A percentile compares a stretch with the other conserved stretches of the same genome.
These are phyloP conservation scores for Dasyprocta punctata DNA, from an alignment of 2,113 vertebrate genomes.

Conservation along the genomic window DNA sequence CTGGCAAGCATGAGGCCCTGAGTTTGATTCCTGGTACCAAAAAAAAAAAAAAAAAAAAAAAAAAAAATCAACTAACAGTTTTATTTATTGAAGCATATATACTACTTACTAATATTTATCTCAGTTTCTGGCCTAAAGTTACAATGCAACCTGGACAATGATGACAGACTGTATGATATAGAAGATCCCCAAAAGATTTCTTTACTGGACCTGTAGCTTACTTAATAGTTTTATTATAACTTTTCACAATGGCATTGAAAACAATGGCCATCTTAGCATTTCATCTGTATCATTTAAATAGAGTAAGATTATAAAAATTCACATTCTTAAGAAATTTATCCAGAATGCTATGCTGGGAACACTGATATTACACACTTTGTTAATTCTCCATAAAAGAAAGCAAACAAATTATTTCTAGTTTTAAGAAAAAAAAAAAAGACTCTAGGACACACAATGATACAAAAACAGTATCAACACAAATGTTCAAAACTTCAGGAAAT, in stretches of 20 bases:
- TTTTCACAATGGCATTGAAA: slow-evolving; percentile 25
- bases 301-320: neutral
- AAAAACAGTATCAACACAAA: neutral
- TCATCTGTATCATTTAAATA: neutral
- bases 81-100: neutral
- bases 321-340: neutral
- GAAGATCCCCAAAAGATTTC: neutral
- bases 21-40: too few relatives aligned
- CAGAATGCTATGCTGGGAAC: neutral
- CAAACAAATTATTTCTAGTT: neutral
- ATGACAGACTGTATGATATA: neutral
- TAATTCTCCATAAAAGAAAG: neutral
- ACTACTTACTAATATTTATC: neutral
- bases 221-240: neutral
- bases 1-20: too few relatives aligned
- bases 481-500: slow-evolving; percentile 7
- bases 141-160: neutral
- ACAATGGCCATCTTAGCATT: neutral
- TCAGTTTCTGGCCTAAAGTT: slow-evolving; percentile 10
- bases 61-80: slow-evolving; percentile 13
- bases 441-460: neutral
- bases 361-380: neutral
- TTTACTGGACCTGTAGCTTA: neutral
- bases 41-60: too few relatives aligned
- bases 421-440: neutral